Base-by-base conservation (phyloP, 2,888 invertebrate species). In the Deladenus siricidicola region DNA sequence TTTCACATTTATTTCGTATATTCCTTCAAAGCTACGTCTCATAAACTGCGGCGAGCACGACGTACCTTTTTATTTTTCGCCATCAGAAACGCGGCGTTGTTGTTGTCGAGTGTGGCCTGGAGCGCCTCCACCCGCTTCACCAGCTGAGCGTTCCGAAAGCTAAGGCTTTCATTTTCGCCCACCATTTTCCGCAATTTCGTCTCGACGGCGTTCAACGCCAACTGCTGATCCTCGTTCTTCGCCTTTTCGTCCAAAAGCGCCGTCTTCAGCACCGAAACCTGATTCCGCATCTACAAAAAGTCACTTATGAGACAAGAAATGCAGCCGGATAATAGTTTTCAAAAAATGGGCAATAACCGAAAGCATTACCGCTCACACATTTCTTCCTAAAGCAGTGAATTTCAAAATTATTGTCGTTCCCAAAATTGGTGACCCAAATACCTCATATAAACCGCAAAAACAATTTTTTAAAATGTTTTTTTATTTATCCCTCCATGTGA, bases 191-290 rank as follows among this genome's bases (percentile, higher is more conserved):
- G 63, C 42, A 68, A 59, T 84, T 45, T 88, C 73, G 90, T 89
- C 77, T 93, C 92, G 73, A 86, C 87, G 67, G 87, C 87, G 74
- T 44, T 29, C 29, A 58, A 3, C 23, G 56, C 71, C 61, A 82
- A 82, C 74, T 87, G 85, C 45, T 90, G 80, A 67, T 86, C 86
- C 26, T 85, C 84, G 65, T 85, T 87, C 79, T 87, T 88, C 0
- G 85, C 85, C 81, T 93, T 90, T 78, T 93, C 93, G 69, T 92
- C 92, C 60, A 91, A 80, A 60, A 93, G 88, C 21, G 90, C 93
- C 79, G 89, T 90, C 81, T 90, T 91, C 67, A 94, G 82, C 56
- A 94, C 91, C 77, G 87, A 87, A 29, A 89, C 87, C 80, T 93
- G 91, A 55, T 90, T 89, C 78, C 91, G 85, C 69, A 93, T 83